Base-by-base conservation (phyloP, 2,888 invertebrate genomes). In the Meiosimyza decipiens region DNA sequence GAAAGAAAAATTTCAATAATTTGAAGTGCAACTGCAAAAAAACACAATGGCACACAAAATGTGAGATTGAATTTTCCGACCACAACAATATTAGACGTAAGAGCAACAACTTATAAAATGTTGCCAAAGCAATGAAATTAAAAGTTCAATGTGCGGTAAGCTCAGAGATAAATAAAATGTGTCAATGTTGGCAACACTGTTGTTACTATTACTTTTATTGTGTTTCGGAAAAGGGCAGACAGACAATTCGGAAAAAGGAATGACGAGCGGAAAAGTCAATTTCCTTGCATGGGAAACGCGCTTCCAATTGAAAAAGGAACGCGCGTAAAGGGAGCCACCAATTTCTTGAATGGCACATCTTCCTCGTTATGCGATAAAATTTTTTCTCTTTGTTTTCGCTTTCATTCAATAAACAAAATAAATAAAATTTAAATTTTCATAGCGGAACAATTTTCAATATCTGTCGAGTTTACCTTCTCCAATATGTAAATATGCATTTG, bases 171-270 rank as follows among this genome's bases (percentile, higher is more conserved):
- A 55, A 22, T 18, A 16, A 22, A 54, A 67, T 47, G 52, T 65
- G 50, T 59, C 66, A 68, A 66, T 75, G 72, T 51, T 65, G 68
- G 55, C 71, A 74, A 76, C 33, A 55, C 28, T 55, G 50, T 66
- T 73, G 63, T 55, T 55, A 40, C n/a, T 70, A 33, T 73, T 74
- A 59, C 75, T 74, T 76, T 18, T 52, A 33, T 73, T 71, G 28
- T 67, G 52, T 47, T 67, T 6, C 57, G 22, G 18, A 57, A 12
- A 57, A 57, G 28, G 18, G 22, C 6, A 40, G 4, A 40, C 6
- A 40, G 40, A 40, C 40, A 40, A 7, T 40, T 3, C 40, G 9
- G 4, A 40, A 40, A 40, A 40, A 40, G 9, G 40, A 40, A 40
- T 40, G 40, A 9, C 40, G 9, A 40, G 40, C 40, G 40, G 40